phyloP scores from a whole-genome alignment of 1,140 invertebrate species.

The Drosophila azteca region DNA sequence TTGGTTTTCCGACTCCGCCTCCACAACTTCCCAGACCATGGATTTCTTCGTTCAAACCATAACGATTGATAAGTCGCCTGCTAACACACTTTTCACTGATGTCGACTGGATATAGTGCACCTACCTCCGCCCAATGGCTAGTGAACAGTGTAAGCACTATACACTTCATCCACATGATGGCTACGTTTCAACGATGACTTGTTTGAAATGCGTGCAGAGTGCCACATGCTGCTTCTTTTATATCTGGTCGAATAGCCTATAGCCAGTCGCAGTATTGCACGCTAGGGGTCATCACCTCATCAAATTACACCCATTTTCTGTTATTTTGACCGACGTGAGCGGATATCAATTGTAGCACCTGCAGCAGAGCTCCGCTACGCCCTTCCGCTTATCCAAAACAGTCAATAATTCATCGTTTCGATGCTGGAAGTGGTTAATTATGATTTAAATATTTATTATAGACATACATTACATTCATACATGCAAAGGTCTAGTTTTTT shows the following conservation, averaged over 20 bases:
- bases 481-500: constrained; percentile 13
- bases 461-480: constrained; percentile 20
- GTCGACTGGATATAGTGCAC: background rate
- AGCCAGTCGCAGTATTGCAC: constrained; percentile 26
- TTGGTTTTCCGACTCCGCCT: no score
- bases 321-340: constrained; percentile 8
- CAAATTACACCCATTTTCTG: constrained; percentile 44
- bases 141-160: constrained; percentile 8
- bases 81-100: constrained; percentile 50
- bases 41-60: constrained; percentile 52
- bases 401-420: no score
- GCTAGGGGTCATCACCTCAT: constrained; percentile 60
- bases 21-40: constrained; percentile 30
- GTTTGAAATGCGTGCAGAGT: background rate
- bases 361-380: background rate
- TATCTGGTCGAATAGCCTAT: constrained; percentile 5
- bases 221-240: constrained; percentile 14
- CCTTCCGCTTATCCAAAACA: constrained; percentile 1
- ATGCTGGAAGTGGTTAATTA: background rate
- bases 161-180: constrained; percentile 11
- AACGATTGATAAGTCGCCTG: constrained; percentile 52
- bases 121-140: background rate
- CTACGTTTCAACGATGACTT: background rate
- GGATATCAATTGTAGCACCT: constrained; percentile 45
- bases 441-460: constrained; percentile 26